Conservation (phyloP, 1,140 invertebrate species). For the Drosophila pachea region DNA sequence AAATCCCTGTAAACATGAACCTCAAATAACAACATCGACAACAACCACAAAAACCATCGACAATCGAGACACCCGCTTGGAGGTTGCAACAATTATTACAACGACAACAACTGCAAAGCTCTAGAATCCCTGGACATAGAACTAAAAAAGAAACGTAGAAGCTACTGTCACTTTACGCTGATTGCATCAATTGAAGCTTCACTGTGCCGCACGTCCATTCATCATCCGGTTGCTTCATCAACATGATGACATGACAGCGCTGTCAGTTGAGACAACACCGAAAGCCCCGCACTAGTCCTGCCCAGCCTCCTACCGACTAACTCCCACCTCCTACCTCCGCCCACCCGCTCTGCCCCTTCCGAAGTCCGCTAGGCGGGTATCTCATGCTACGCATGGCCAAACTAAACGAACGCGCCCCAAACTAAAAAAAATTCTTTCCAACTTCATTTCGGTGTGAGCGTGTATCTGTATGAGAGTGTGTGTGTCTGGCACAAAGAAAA, state of each 20-base stretch:
- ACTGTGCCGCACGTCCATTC: conserved; percentile 77
- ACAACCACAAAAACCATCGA: conserved; percentile 35
- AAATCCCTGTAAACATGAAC: conserved; percentile 40
- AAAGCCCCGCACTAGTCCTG: conserved; percentile 2
- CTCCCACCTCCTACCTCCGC: not conserved
- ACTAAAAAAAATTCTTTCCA: conserved; percentile 61
- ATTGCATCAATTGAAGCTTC: conserved; percentile 77
- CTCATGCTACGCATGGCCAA: conserved; percentile 58
- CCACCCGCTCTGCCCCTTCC: too few species aligned
- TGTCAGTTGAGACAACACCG: conserved; percentile 59
- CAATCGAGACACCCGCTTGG: conserved; percentile 40
- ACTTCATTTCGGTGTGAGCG: conserved; percentile 58
- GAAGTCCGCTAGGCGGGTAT: conserved; percentile 33
- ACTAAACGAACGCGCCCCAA: conserved; percentile 60
- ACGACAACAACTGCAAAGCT: conserved; percentile 14
- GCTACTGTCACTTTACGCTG: conserved; percentile 75
- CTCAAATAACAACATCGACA: conserved; percentile 34
- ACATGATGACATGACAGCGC: conserved; percentile 74
- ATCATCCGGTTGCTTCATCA: conserved; percentile 77
- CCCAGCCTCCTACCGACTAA: not conserved
- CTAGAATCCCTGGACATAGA: not conserved
- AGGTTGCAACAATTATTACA: conserved; percentile 38
- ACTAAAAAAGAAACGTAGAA: conserved; percentile 24
- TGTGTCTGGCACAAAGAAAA: conserved; percentile 60
- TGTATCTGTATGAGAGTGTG: not conserved